phyloP scores from a whole-genome alignment of 2,888 invertebrate genomes.

The Lucinisca nassula region DNA sequence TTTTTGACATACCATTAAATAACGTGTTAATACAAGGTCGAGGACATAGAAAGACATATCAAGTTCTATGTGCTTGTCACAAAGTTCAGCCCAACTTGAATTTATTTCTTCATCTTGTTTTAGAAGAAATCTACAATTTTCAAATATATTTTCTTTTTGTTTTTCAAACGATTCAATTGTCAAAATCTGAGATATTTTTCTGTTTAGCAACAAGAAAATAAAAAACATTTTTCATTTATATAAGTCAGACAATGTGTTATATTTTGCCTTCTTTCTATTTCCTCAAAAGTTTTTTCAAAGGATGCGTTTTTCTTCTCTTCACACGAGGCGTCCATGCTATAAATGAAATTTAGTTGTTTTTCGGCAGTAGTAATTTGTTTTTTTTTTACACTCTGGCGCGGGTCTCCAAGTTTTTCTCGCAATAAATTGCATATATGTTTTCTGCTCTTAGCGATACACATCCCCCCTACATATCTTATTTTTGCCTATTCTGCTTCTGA shows the following conservation, averaged over 20 bases:
- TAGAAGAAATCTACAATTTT: neutral
- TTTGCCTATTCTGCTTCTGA: slow-evolving; percentile 46
- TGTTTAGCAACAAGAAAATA: slow-evolving; percentile 21
- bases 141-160: slow-evolving; percentile 28
- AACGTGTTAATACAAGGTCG: neutral
- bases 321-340: neutral
- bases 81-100: neutral
- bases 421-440: slow-evolving; percentile 10
- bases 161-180: slow-evolving; percentile 2
- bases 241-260: slow-evolving; percentile 37
- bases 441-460: slow-evolving; percentile 43
- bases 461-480: slow-evolving; percentile 45
- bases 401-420: slow-evolving; percentile 11
- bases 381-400: neutral
- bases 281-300: slow-evolving; percentile 38
- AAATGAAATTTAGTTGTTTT: neutral
- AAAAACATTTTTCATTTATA: slow-evolving; percentile 33
- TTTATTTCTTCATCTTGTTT: neutral
- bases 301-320: neutral
- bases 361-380: neutral
- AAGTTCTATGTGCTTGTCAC: neutral
- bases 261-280: slow-evolving; percentile 50
- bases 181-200: neutral
- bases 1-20: slow-evolving; percentile 47
- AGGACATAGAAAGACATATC: neutral